phyloP scores from a whole-genome alignment of 2,797 vertebrate species.

The Hybognathus amarus region DNA sequence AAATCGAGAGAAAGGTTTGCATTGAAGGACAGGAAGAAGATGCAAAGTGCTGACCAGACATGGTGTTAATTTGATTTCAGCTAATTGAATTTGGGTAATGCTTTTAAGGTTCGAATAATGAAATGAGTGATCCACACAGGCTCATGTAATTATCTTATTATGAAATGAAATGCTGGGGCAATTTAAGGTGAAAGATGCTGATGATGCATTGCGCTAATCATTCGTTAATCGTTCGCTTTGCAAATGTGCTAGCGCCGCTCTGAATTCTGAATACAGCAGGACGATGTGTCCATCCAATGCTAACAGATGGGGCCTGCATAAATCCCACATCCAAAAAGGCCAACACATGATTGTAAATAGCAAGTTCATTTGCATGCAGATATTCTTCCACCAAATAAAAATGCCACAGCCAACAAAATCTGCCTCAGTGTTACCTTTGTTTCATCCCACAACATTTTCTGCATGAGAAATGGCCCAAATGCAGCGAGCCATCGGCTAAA shows the following conservation, averaged over 20 bases:
- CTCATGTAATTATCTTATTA: constrained; percentile 11
- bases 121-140: constrained; percentile 3
- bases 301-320: constrained; percentile 47
- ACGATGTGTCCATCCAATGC: neutral
- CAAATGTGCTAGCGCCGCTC: constrained; percentile 31
- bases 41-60: constrained; percentile 12
- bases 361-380: constrained; percentile 25
- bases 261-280: constrained; percentile 36
- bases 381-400: constrained; percentile 16
- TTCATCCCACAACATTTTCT: neutral
- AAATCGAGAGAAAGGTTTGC: constrained; percentile 23
- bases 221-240: constrained; percentile 28
- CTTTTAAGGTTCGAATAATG: constrained; percentile 14
- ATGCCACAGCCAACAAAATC: neutral
- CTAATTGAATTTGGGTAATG: constrained; percentile 7
- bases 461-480: neutral
- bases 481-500: neutral
- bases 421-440: neutral
- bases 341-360: constrained; percentile 37
- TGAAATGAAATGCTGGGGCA: neutral
- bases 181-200: constrained; percentile 26
- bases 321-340: constrained; percentile 41
- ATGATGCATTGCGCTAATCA: constrained; percentile 5
- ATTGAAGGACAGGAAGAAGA: constrained; percentile 15
- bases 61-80: neutral